Conservation (phyloP, 2,113 vertebrate species). For the Plecturocebus donacophilus region DNA sequence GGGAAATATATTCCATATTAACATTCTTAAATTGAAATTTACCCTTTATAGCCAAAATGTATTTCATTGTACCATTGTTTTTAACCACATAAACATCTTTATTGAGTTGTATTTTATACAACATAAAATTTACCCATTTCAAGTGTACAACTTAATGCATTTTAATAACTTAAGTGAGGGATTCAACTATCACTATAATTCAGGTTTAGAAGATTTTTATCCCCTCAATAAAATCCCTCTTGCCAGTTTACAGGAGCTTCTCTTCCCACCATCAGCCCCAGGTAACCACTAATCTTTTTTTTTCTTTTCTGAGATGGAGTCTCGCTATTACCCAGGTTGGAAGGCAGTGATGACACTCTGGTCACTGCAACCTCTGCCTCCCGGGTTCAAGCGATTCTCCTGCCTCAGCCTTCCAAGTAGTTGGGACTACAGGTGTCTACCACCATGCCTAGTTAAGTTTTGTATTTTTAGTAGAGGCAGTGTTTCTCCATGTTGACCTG, state of each 20-base stretch:
- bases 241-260: background rate
- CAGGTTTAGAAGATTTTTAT: background rate
- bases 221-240: background rate
- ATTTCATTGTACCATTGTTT: background rate
- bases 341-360: too few relatives aligned
- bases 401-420: too few relatives aligned
- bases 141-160: background rate
- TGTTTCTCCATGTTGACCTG: too few relatives aligned
- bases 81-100: background rate
- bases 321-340: too few relatives aligned
- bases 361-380: too few relatives aligned
- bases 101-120: background rate
- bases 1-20: background rate
- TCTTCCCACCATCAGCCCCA: background rate
- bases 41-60: background rate
- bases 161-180: conserved; percentile 20
- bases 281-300: background rate
- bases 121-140: conserved; percentile 6
- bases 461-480: too few relatives aligned
- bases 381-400: too few relatives aligned
- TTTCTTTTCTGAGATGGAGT: too few relatives aligned
- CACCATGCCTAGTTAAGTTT: too few relatives aligned
- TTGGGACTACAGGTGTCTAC: too few relatives aligned
- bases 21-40: conserved; percentile 8
- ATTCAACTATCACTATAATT: background rate